These are phyloP conservation scores for Kryphioiulus occultus DNA, from an alignment of 2,888 invertebrate genomes.

Conservation along the genomic window DNA sequence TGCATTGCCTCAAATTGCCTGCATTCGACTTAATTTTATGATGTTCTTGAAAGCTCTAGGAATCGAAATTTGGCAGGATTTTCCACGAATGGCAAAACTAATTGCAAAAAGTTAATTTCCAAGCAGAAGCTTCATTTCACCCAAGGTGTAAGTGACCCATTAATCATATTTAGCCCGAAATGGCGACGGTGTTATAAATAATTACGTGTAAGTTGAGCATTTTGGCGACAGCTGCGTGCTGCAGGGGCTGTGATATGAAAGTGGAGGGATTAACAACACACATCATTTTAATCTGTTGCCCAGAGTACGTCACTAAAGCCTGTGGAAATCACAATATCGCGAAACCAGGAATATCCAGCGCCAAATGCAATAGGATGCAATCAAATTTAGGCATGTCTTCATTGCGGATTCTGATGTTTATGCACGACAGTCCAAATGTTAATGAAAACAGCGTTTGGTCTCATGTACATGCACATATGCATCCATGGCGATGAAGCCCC, in stretches of 20 bases:
- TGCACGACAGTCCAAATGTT: neutral
- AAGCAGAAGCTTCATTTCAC: neutral
- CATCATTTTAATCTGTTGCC: conserved; percentile 13
- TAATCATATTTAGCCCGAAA: neutral
- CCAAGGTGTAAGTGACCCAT: neutral
- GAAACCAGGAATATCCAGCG: neutral
- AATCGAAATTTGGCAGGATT: neutral
- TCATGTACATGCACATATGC: neutral
- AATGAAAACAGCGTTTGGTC: neutral
- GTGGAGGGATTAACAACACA: neutral
- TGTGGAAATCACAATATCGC: neutral
- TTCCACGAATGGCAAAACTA: neutral
- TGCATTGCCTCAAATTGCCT: neutral
- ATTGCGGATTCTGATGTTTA: neutral
- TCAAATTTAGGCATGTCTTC: neutral
- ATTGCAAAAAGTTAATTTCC: neutral
- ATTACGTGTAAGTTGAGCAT: neutral
- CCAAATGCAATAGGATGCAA: neutral
- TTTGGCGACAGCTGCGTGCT: neutral
- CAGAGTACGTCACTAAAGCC: neutral
- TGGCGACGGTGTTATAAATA: neutral
- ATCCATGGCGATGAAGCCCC: neutral
- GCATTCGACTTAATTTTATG: neutral
- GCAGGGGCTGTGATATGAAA: neutral
- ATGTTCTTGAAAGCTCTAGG: neutral